Evolutionary conservation across 2,797 vertebrate genomes (phyloP).

Genomic region (Dallia pectoralis): DNA sequence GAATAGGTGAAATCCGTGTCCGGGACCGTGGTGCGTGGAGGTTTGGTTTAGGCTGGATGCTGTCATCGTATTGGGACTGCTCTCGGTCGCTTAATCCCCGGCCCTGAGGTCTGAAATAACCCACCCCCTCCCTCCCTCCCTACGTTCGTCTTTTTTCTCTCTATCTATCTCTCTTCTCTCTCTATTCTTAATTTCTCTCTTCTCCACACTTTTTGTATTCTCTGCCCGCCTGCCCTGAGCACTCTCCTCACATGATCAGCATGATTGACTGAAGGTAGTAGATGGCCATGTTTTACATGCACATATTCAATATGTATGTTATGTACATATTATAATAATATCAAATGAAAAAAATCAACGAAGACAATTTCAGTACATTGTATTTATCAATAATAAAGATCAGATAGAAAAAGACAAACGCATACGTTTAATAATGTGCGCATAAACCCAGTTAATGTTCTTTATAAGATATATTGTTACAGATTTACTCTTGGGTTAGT

Average conservation of each 20-base stretch:
- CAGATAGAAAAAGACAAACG: neutral
- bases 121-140: conserved; percentile 55
- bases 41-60: conserved; percentile 70
- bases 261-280: conserved; percentile 10
- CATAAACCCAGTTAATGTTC: neutral
- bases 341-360: neutral
- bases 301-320: neutral
- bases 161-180: conserved; percentile 16
- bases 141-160: conserved; percentile 28
- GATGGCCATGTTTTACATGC: neutral
- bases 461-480: neutral
- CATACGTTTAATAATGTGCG: neutral
- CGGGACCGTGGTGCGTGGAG: conserved; percentile 49
- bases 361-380: neutral
- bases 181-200: conserved; percentile 10
- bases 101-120: conserved; percentile 70
- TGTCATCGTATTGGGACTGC: conserved; percentile 72
- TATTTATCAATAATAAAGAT: neutral
- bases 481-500: neutral
- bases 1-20: conserved; percentile 49
- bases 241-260: conserved; percentile 58
- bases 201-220: conserved; percentile 17
- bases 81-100: conserved; percentile 72
- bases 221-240: conserved; percentile 43
- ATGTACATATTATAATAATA: neutral